phyloP scores from a whole-genome alignment of 1,140 invertebrate genomes.

The Psix sp. region DNA sequence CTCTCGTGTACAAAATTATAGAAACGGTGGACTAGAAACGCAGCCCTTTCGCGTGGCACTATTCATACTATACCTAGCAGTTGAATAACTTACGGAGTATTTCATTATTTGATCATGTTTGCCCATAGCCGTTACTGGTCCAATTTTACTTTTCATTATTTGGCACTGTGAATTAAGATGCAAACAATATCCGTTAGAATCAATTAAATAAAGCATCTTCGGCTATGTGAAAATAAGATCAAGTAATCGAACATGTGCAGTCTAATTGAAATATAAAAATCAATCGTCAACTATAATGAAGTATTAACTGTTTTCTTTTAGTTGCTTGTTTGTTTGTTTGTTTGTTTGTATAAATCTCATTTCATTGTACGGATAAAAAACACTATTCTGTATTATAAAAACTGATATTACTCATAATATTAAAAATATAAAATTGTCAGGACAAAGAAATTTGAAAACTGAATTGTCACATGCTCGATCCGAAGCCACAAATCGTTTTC shows the following conservation, averaged over 20 bases:
- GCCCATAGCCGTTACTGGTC: constrained; percentile 5
- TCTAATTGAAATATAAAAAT: no score
- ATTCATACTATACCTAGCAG: constrained; percentile 10
- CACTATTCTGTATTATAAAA: no score
- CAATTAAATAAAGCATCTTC: neutral
- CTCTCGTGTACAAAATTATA: constrained; percentile 18
- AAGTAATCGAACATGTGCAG: constrained; percentile 28
- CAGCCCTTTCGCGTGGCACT: constrained; percentile 38
- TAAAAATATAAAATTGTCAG: no score
- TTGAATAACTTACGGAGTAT: constrained; percentile 44
- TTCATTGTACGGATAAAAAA: no score
- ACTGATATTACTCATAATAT: no score
- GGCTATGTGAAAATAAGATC: constrained; percentile 30
- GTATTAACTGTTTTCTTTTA: no score
- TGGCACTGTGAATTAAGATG: constrained; percentile 4
- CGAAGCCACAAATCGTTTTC: constrained; percentile 41
- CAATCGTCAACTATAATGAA: no score
- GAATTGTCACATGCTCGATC: constrained; percentile 26
- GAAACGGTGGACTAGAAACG: constrained; percentile 63
- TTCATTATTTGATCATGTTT: constrained; percentile 38
- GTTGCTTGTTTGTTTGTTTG: no score
- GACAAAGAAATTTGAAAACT: no score
- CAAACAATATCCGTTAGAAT: neutral
- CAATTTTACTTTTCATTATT: constrained; percentile 12
- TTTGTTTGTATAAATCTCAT: no score